Percentiles rank a stretch among this genome's conserved stretches.
These are phyloP conservation scores for Cheilosia vernalis DNA, from an alignment of 2,888 invertebrate species.

Conservation along the genomic window DNA sequence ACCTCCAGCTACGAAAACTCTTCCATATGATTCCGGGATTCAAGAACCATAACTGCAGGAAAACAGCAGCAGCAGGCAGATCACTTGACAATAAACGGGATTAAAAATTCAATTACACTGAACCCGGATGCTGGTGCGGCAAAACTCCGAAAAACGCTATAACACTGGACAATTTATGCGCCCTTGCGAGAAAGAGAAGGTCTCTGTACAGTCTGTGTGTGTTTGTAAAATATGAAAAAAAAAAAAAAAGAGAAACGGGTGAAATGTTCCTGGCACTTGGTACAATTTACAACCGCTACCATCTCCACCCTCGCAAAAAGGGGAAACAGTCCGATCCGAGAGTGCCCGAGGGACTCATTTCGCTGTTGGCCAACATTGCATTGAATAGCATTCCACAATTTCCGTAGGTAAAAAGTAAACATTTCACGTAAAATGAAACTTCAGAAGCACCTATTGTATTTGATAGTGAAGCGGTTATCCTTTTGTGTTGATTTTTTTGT, in stretches of 20 bases:
- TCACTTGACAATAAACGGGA: slow-evolving; percentile 83
- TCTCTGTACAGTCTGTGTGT: not conserved
- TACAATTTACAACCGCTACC: slow-evolving; percentile 40
- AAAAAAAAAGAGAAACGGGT: not conserved
- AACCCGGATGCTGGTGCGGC: slow-evolving; percentile 30
- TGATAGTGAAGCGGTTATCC: slow-evolving; percentile 45
- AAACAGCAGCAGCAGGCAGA: slow-evolving; percentile 73
- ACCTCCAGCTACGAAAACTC: slow-evolving; percentile 6
- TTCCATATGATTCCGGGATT: slow-evolving; percentile 27
- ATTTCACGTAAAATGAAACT: slow-evolving; percentile 58
- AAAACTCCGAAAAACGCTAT: slow-evolving; percentile 29
- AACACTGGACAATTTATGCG: slow-evolving; percentile 45
- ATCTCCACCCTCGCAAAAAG: not conserved
- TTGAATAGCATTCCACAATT: slow-evolving; percentile 34
- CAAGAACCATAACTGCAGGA: slow-evolving; percentile 26
- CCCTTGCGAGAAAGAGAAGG: not conserved
- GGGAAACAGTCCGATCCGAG: slow-evolving; percentile 8
- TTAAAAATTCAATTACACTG: slow-evolving; percentile 83
- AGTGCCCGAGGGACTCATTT: slow-evolving; percentile 31
- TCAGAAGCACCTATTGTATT: slow-evolving; percentile 49
- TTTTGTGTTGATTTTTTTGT: slow-evolving; percentile 23
- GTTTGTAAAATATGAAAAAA: not conserved
- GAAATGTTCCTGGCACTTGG: slow-evolving; percentile 32
- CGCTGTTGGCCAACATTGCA: slow-evolving; percentile 41
- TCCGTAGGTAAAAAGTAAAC: slow-evolving; percentile 54